Conservation (phyloP, 2,888 invertebrate genomes). For the Dorcus hopei region DNA sequence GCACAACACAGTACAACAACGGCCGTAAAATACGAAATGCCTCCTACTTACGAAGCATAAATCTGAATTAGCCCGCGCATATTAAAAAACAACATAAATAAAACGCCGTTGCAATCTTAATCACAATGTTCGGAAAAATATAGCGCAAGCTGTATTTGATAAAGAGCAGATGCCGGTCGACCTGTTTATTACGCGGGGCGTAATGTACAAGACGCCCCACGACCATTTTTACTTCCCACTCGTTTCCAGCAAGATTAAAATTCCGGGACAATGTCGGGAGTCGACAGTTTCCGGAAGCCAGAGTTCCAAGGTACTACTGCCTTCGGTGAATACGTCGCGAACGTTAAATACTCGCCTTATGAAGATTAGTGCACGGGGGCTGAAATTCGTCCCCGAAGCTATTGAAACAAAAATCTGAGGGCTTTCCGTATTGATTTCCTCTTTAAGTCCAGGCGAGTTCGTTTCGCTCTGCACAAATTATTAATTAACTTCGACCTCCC, state of each 20-base stretch:
- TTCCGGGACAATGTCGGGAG: not conserved
- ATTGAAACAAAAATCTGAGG: no score
- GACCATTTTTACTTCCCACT: not conserved
- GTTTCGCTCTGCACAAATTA: no score
- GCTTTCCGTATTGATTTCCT: no score
- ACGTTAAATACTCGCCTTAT: no score
- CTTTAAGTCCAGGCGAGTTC: no score
- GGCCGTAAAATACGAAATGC: no score
- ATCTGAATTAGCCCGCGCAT: not conserved
- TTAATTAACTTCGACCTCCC: no score
- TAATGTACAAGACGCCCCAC: not conserved
- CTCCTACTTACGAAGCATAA: not conserved
- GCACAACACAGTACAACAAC: no score
- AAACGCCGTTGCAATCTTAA: not conserved
- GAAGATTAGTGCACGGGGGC: no score
- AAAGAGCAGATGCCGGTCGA: not conserved
- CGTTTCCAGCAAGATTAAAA: not conserved
- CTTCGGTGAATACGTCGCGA: no score
- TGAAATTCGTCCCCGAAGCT: no score
- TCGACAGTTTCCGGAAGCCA: not conserved
- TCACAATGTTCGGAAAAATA: not conserved
- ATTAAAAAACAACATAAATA: not conserved
- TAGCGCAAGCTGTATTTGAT: not conserved
- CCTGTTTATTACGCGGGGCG: not conserved
- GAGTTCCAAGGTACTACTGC: no score